A percentile compares a stretch with the other conserved stretches of the same genome.
These are phyloP conservation scores for Euleptes europaea DNA, from an alignment of 2,113 vertebrate species.

Conservation along the genomic window DNA sequence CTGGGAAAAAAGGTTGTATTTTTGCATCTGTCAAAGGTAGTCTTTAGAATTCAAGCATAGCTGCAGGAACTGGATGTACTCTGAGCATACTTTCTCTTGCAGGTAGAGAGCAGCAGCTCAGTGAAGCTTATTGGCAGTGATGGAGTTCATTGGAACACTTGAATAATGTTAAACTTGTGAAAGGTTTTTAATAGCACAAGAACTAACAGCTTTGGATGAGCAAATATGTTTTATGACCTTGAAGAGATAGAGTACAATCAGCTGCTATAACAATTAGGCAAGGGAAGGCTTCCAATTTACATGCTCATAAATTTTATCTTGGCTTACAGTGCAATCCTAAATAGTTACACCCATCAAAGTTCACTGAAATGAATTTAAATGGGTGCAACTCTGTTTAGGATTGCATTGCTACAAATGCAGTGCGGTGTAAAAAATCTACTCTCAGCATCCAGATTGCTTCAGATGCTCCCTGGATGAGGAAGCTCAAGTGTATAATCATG, in stretches of 20 bases:
- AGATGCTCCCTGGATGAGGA: too few species aligned
- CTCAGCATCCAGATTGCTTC: not conserved
- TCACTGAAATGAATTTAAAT: too few species aligned
- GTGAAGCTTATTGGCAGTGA: too few species aligned
- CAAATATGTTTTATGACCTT: not conserved
- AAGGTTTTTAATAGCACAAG: too few species aligned
- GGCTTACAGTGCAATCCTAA: not conserved
- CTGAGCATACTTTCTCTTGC: not conserved
- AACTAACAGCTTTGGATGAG: not conserved
- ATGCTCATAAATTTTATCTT: not conserved
- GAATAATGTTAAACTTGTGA: too few species aligned
- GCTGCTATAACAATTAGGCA: not conserved
- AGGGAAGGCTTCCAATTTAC: not conserved
- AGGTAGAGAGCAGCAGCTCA: not conserved
- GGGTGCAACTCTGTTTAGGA: too few species aligned
- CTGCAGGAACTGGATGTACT: not conserved
- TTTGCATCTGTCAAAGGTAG: not conserved
- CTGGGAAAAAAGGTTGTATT: not conserved
- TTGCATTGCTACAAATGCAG: too few species aligned
- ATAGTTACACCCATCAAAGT: too few species aligned
- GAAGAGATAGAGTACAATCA: not conserved
- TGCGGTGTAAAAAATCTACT: not conserved
- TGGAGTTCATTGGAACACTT: too few species aligned
- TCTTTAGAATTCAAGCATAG: not conserved
- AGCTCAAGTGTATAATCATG: too few species aligned